Evolutionary conservation across 1,140 invertebrate species (phyloP).

Genomic region (Tetragonula clypearis): DNA sequence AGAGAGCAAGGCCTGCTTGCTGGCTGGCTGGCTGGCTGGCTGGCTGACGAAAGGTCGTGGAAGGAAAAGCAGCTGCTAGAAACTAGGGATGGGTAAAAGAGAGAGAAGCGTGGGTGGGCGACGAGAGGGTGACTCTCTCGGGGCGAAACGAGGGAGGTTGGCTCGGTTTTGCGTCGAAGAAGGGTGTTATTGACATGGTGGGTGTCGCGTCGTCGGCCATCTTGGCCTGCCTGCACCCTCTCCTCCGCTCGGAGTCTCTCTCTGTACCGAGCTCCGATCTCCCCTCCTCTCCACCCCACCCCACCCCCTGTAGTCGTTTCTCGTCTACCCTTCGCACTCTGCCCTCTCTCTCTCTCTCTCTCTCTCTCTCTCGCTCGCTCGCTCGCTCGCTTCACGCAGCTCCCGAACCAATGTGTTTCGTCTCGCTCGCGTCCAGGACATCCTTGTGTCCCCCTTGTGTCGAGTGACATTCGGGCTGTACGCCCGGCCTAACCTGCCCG

Average conservation of each 20-base stretch:
- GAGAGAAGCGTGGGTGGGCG: conserved; percentile 5
- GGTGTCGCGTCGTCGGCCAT: conserved; percentile 70
- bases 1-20: background rate
- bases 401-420: conserved; percentile 8
- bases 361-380: conserved; percentile 16
- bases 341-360: background rate
- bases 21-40: background rate
- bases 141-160: conserved; percentile 49
- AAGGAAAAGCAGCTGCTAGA: conserved; percentile 44
- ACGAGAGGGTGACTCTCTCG: conserved; percentile 23
- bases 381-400: background rate
- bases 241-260: conserved; percentile 52
- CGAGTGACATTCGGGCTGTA: conserved; percentile 68
- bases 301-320: background rate
- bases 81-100: background rate
- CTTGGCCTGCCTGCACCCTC: conserved; percentile 63
- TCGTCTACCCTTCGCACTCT: conserved; percentile 6
- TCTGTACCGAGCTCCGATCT: conserved; percentile 13
- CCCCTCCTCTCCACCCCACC: background rate
- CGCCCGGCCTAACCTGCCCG: conserved; percentile 66
- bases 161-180: conserved; percentile 68
- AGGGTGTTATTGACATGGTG: conserved; percentile 71
- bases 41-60: conserved; percentile 52
- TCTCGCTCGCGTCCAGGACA: conserved; percentile 61
- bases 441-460: conserved; percentile 70